These are phyloP conservation scores for Danionella cerebrum DNA, from an alignment of 2,113 vertebrate genomes.

Conservation along the genomic window DNA sequence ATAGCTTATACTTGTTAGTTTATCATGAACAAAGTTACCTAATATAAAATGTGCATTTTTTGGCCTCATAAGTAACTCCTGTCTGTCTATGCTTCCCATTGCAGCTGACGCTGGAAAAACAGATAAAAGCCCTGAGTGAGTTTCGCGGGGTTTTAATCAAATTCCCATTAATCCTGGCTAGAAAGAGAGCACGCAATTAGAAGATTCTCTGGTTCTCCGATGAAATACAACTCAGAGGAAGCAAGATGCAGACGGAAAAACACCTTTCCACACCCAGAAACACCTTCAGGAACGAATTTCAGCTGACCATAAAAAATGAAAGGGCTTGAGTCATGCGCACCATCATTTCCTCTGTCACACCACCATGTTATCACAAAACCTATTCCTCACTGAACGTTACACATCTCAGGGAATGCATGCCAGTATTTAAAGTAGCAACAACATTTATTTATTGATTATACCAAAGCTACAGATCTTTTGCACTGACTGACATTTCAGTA, in stretches of 20 bases:
- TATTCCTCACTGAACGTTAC: no score
- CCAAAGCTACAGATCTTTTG: neutral
- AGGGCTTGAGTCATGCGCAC: no score
- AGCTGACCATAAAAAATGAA: neutral
- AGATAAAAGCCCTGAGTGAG: constrained; percentile 61
- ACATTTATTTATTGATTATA: no score
- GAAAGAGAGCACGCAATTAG: constrained; percentile 8
- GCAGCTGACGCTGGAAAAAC: constrained; percentile 55
- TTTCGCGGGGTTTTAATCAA: constrained; percentile 62
- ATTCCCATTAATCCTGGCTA: constrained; percentile 57
- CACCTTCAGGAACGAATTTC: neutral
- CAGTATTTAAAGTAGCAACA: neutral
- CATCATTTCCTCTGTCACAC: no score
- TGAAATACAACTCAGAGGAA: no score
- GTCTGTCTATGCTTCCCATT: neutral
- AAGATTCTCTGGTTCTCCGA: neutral
- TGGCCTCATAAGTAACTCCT: neutral
- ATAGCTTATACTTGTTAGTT: no score
- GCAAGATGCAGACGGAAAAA: neutral
- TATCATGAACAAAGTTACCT: no score
- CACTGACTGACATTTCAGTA: neutral
- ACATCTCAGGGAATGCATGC: neutral
- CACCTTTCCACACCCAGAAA: neutral
- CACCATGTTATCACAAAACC: no score
- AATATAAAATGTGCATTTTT: no score